Percentiles rank a stretch among this genome's conserved stretches.
Conservation (phyloP, 2,113 vertebrate species). For the Oreochromis niloticus region DNA sequence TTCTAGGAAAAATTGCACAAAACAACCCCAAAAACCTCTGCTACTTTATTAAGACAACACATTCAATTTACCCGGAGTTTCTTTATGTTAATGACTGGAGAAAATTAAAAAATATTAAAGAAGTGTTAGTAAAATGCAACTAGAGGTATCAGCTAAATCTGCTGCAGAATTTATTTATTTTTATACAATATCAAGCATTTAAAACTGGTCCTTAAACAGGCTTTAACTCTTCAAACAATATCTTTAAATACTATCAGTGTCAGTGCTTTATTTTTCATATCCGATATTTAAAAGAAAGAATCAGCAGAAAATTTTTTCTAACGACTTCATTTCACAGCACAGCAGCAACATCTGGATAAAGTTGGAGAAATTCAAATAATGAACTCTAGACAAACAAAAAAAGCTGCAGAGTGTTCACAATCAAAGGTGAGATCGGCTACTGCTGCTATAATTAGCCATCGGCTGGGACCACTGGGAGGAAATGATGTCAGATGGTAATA, state of each 20-base stretch:
- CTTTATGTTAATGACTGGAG: background rate
- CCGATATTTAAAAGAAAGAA: background rate
- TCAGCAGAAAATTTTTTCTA: background rate
- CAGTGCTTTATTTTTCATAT: background rate
- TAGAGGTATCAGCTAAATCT: background rate
- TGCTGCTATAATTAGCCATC: constrained; percentile 6
- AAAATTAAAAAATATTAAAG: background rate
- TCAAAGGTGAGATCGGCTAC: background rate
- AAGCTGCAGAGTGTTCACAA: background rate
- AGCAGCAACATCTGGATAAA: background rate
- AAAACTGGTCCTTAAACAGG: background rate
- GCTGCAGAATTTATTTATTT: background rate
- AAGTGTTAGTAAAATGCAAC: background rate
- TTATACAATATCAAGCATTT: background rate
- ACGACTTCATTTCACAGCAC: background rate
- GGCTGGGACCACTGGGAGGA: constrained; percentile 12
- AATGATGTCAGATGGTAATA: background rate
- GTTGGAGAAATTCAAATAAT: background rate
- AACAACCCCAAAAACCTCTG: background rate
- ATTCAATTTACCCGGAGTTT: background rate
- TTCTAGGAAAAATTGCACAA: background rate
- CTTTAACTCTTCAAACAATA: constrained; percentile 1
- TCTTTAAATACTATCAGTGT: constrained; percentile 3
- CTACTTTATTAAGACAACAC: background rate
- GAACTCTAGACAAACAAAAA: background rate